A percentile compares a stretch with the other conserved stretches of the same genome.
Conservation (phyloP, 2,888 invertebrate species). For the Ditula angustiorana region DNA sequence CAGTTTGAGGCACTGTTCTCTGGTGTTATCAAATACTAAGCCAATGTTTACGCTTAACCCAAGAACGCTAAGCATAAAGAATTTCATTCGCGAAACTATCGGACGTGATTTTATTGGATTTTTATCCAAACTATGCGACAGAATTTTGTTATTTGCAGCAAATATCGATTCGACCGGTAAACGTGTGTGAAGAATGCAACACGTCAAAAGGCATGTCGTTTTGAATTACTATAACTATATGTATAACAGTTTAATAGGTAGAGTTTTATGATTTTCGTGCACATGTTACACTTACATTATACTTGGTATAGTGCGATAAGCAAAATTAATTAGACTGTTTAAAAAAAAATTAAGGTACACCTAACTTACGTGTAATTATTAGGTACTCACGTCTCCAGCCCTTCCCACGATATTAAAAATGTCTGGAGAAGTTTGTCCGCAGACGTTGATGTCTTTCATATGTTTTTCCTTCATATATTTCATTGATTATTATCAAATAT, state of each 20-base stretch:
- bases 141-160: conserved; percentile 49
- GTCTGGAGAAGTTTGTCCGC: not conserved
- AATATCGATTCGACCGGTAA: conserved; percentile 41
- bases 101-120: conserved; percentile 76
- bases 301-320: too few relatives aligned
- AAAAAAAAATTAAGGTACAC: too few relatives aligned
- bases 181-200: not conserved
- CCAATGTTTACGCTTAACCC: conserved; percentile 64
- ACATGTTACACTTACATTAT: too few relatives aligned
- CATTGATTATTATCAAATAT: too few relatives aligned
- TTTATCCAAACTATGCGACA: conserved; percentile 64
- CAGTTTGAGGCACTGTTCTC: conserved; percentile 56
- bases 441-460: not conserved
- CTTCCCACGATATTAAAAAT: too few relatives aligned
- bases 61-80: conserved; percentile 67
- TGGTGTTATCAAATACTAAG: conserved; percentile 76
- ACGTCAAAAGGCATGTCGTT: not conserved
- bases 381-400: too few relatives aligned
- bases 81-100: conserved; percentile 49
- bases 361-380: too few relatives aligned
- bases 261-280: not conserved
- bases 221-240: not conserved
- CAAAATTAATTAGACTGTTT: too few relatives aligned
- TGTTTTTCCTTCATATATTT: too few relatives aligned
- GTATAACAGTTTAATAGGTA: not conserved